Evolutionary conservation across 2,888 invertebrate genomes (phyloP).

Genomic region (Luperina nickerlii): DNA sequence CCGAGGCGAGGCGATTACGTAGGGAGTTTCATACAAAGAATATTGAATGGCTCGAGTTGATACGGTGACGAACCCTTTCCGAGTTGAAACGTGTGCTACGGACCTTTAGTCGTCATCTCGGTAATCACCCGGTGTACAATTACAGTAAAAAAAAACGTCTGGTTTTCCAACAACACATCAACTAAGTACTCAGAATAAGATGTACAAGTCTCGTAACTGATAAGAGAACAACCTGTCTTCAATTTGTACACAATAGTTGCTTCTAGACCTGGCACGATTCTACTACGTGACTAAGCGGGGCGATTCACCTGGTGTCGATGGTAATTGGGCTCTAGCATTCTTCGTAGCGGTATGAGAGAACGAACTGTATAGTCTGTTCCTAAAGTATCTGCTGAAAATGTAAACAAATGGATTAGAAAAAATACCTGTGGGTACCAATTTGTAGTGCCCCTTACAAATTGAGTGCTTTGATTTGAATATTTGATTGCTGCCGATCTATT

Average conservation of each 20-base stretch:
- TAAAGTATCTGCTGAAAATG: not conserved
- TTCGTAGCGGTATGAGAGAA: conserved; percentile 13
- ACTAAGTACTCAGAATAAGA: conserved; percentile 25
- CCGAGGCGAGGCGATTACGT: no score
- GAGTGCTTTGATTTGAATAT: not conserved
- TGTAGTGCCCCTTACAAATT: not conserved
- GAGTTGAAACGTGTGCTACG: no score
- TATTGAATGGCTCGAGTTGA: no score
- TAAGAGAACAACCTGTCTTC: conserved; percentile 48
- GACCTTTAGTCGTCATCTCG: not conserved
- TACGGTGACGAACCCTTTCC: no score
- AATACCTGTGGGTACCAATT: not conserved
- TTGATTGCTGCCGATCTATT: not conserved
- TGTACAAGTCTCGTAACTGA: conserved; percentile 26
- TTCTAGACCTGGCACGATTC: conserved; percentile 52
- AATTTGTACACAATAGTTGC: conserved; percentile 52
- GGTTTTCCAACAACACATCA: not conserved
- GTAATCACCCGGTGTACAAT: not conserved
- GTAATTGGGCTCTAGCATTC: conserved; percentile 46
- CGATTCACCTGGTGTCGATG: conserved; percentile 55
- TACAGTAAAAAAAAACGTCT: not conserved
- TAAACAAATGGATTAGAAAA: not conserved
- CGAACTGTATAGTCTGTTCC: not conserved
- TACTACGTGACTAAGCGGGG: conserved; percentile 59
- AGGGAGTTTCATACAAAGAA: no score